Conservation (phyloP, 2,113 vertebrate genomes). For the Tragulus kanchil region DNA sequence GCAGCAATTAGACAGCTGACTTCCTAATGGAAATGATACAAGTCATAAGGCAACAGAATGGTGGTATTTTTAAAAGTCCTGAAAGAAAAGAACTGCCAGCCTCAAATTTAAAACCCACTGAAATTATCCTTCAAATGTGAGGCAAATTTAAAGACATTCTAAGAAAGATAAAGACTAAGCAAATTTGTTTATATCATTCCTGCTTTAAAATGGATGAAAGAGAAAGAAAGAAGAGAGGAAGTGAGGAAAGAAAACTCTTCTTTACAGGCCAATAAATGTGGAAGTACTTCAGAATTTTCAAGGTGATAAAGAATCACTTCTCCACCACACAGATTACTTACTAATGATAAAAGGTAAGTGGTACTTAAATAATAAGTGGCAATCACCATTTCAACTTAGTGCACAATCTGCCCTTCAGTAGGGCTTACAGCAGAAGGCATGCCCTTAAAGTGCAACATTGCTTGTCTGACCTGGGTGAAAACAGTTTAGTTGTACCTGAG, state of each 20-base stretch:
- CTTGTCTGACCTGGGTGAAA: not conserved
- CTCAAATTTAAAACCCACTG: not conserved
- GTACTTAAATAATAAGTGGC: not conserved
- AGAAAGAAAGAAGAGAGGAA: not conserved
- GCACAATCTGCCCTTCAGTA: not conserved
- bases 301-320: not conserved
- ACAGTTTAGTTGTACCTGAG: not conserved
- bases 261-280: not conserved
- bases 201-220: not conserved
- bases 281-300: not conserved
- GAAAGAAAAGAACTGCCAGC: not conserved
- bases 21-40: conserved; percentile 21
- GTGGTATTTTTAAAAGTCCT: not conserved
- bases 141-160: not conserved
- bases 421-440: not conserved
- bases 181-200: not conserved
- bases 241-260: not conserved
- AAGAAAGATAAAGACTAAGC: not conserved
- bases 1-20: not conserved
- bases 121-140: not conserved
- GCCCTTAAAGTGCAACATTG: not conserved
- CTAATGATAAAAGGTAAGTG: not conserved
- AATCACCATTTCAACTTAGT: not conserved
- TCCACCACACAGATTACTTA: not conserved
- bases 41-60: not conserved